Conservation (phyloP, 2,888 invertebrate genomes). For the Pheosia gnoma region DNA sequence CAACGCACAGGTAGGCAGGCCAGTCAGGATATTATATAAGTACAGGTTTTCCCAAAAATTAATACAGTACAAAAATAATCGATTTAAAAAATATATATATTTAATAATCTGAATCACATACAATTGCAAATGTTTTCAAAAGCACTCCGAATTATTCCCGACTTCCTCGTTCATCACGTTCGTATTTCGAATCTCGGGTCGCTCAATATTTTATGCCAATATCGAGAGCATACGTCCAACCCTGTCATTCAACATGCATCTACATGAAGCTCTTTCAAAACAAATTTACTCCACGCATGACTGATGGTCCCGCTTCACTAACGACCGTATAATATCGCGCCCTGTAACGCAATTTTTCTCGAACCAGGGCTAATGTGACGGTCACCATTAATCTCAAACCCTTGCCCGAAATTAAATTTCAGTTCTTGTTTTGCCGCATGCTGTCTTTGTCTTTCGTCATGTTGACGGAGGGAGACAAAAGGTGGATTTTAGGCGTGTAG, state of each 20-base stretch:
- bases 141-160: too few species aligned
- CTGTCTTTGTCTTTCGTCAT: conserved; percentile 13
- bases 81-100: too few species aligned
- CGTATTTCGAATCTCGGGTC: too few species aligned
- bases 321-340: conserved; percentile 70
- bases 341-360: conserved; percentile 70
- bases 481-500: conserved; percentile 2
- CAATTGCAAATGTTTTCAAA: too few species aligned
- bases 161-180: too few species aligned
- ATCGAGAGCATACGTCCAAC: conserved; percentile 19
- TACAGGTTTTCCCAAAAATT: too few species aligned
- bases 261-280: conserved; percentile 43
- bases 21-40: too few species aligned
- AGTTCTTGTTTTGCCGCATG: conserved; percentile 12
- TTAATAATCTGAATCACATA: too few species aligned
- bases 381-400: conserved; percentile 67
- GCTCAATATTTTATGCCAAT: background rate
- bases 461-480: conserved; percentile 7
- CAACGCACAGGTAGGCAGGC: too few species aligned
- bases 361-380: conserved; percentile 58
- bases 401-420: conserved; percentile 36
- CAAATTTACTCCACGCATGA: conserved; percentile 69
- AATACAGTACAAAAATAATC: too few species aligned
- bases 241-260: conserved; percentile 34
- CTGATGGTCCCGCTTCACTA: conserved; percentile 66